Percentiles rank a stretch among this genome's conserved stretches.
These are phyloP conservation scores for Nomada fabriciana DNA, from an alignment of 2,888 invertebrate genomes.

Conservation along the genomic window DNA sequence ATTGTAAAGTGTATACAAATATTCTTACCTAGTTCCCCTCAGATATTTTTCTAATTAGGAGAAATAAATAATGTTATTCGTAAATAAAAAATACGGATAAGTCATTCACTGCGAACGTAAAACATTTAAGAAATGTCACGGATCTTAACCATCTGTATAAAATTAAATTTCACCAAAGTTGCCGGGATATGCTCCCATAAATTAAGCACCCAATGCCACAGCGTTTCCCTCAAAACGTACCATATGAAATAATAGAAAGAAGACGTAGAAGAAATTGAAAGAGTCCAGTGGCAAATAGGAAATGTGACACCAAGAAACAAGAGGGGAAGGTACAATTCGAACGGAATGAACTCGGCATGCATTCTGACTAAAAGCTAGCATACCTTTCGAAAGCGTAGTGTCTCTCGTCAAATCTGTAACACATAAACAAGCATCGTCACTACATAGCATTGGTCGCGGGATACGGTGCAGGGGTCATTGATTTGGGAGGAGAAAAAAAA, in stretches of 20 bases:
- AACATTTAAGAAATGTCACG: too few relatives aligned
- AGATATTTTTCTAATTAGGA: too few relatives aligned
- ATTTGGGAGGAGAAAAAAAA: constrained; percentile 57
- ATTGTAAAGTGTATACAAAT: too few relatives aligned
- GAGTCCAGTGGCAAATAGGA: not conserved
- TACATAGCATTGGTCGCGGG: constrained; percentile 47
- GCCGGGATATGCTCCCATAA: too few relatives aligned
- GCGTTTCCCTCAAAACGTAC: too few relatives aligned
- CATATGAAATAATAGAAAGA: not conserved
- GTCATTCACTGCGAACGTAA: too few relatives aligned
- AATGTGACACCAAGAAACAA: not conserved
- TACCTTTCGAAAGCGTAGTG: constrained; percentile 84
- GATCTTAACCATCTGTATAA: too few relatives aligned
- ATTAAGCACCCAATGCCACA: too few relatives aligned
- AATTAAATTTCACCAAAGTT: too few relatives aligned
- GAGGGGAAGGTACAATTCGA: not conserved
- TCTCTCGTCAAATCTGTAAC: constrained; percentile 84
- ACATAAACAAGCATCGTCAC: constrained; percentile 78
- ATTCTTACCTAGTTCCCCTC: too few relatives aligned
- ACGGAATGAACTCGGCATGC: constrained; percentile 59
- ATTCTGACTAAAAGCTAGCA: constrained; percentile 57
- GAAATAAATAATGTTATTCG: too few relatives aligned
- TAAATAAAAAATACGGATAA: too few relatives aligned
- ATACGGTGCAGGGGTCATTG: constrained; percentile 59
- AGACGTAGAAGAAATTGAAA: not conserved